phyloP scores from a whole-genome alignment of 2,797 vertebrate genomes.

The Leptodactylus fallax region DNA sequence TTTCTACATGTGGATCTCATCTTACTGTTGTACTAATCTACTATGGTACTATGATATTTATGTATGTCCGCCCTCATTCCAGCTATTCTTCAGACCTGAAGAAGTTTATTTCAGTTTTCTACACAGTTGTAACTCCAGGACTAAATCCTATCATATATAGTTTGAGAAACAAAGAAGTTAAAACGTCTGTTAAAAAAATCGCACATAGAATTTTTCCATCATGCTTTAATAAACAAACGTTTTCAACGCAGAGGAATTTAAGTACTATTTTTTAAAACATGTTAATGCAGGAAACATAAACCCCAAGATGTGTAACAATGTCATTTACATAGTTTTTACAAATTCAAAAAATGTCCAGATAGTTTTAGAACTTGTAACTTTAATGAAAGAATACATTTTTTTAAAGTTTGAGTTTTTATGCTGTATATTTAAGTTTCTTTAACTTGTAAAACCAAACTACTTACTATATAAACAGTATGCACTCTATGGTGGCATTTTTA shows the following conservation, averaged over 20 bases:
- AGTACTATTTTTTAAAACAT: constrained; percentile 5
- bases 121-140: constrained; percentile 68
- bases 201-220: constrained; percentile 5
- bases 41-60: constrained; percentile 67
- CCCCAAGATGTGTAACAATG: not conserved
- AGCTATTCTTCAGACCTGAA: constrained; percentile 63
- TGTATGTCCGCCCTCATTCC: constrained; percentile 66
- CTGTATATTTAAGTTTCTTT: not conserved
- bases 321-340: no score
- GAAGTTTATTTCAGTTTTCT: constrained; percentile 67
- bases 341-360: no score
- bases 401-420: no score
- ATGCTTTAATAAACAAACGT: not conserved
- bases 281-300: not conserved
- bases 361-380: not conserved
- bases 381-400: no score
- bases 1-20: constrained; percentile 60
- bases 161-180: constrained; percentile 69
- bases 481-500: not conserved
- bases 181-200: constrained; percentile 64
- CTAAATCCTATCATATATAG: constrained; percentile 70
- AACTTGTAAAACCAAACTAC: not conserved
- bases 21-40: constrained; percentile 61
- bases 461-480: not conserved
- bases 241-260: not conserved